These are phyloP conservation scores for Zootermopsis nevadensis DNA, from an alignment of 2,888 invertebrate species.

Conservation along the genomic window DNA sequence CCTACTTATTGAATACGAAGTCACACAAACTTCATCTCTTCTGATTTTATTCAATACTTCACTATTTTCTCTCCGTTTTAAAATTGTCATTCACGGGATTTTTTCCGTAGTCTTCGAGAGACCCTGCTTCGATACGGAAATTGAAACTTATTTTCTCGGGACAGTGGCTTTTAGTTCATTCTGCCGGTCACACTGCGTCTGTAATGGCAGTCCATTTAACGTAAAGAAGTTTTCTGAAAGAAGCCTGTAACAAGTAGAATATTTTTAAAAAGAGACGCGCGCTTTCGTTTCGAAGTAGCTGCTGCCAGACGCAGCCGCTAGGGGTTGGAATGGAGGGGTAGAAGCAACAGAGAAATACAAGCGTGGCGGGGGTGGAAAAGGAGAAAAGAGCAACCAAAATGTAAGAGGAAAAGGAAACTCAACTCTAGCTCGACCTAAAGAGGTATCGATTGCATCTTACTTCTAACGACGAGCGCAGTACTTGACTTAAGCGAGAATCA, in stretches of 20 bases:
- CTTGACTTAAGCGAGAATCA: too few species aligned
- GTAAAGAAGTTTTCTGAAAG: constrained; percentile 27
- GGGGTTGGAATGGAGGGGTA: not conserved
- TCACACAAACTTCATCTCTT: too few species aligned
- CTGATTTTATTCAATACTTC: too few species aligned
- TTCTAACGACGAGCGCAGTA: too few species aligned
- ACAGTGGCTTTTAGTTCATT: not conserved
- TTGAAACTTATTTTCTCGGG: too few species aligned
- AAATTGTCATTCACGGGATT: too few species aligned
- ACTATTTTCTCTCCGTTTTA: too few species aligned
- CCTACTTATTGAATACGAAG: too few species aligned
- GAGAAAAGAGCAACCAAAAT: too few species aligned
- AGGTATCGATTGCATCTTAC: not conserved
- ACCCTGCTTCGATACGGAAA: too few species aligned
- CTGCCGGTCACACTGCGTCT: not conserved
- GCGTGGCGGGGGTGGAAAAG: not conserved
- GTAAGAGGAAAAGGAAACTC: too few species aligned
- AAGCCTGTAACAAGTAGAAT: constrained; percentile 4
- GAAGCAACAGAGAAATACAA: not conserved
- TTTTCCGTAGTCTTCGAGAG: too few species aligned
- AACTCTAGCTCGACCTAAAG: not conserved
- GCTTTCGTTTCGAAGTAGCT: not conserved
- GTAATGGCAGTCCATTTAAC: constrained; percentile 26
- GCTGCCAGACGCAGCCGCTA: constrained; percentile 34
- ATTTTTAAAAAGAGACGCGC: not conserved